Base-by-base conservation (phyloP, 2,888 invertebrate species). In the Baccha elongata region DNA sequence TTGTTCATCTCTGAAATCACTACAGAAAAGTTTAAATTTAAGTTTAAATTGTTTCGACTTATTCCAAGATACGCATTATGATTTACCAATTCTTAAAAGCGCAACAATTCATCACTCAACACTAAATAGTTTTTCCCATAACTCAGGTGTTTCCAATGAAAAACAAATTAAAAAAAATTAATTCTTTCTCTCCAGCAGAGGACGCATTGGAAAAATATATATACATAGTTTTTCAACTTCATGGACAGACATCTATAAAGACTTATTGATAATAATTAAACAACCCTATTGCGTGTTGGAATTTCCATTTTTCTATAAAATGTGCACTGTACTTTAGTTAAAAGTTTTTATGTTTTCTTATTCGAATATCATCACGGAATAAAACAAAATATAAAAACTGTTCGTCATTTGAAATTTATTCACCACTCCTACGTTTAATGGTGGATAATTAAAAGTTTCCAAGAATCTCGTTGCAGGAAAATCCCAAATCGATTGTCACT, bases 221-320 rank as follows among this genome's bases (percentile, higher is more conserved):
- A n/a, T n/a, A n/a, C n/a, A 5, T 23, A 35, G 15, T 19, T 32
- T 37, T 21, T 58, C n/a, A 23, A 21, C 55, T 17, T 21, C 13
- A 40, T 48, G 55, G 37, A n/a, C 58, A 42, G 17, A 72, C 71
- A 72, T 72, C 55, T 29, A 37, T 46, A 53, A 48, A 10, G 58
- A 74, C 74, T 55, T 74, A 67, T 74, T 74, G 74, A 23, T 23
- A 23, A 67, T 74, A 50, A 64, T 72, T 52, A 53, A 67, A 6
- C 67, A 13, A 21, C 74, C 50, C 67, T 50, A 67, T 74, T 74
- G 74, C 74, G 74, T 74, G 67, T 15, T 23, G 50, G 44, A 67
- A 67, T 74, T 58, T 58, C 23, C 58, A 48, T 21, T 55, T 46
- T 15, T 55, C 10, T 35, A 8, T 11, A n/a, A n/a, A n/a, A n/a